Evolutionary conservation across 1,140 invertebrate genomes (phyloP).

Genomic region (Akabosia matsudoensis): DNA sequence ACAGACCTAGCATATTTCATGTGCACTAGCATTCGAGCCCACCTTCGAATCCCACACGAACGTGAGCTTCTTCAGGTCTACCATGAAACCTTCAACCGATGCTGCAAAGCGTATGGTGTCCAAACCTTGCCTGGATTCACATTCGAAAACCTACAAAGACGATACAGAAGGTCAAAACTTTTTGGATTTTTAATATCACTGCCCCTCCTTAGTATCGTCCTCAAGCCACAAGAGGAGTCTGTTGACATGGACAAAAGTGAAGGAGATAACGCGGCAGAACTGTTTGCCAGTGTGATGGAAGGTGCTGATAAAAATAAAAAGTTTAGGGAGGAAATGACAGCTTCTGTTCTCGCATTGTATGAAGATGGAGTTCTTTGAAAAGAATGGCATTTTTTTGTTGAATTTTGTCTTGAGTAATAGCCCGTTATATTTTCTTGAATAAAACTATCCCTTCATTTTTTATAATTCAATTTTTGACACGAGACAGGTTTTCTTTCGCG

Average conservation of each 20-base stretch:
- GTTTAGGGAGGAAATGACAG: background rate
- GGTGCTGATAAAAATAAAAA: background rate
- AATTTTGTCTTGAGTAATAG: too few species aligned
- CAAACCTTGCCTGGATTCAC: conserved; percentile 20
- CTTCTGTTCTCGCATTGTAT: background rate
- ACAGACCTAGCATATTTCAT: conserved; percentile 37
- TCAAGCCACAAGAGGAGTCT: conserved; percentile 24
- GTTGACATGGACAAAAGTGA: conserved; percentile 24
- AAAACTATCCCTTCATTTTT: too few species aligned
- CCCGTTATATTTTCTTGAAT: too few species aligned
- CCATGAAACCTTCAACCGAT: conserved; percentile 24
- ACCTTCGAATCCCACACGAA: conserved; percentile 9
- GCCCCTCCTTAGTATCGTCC: conserved; percentile 26
- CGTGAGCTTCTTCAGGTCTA: conserved; percentile 28
- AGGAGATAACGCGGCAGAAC: background rate
- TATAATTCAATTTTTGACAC: too few species aligned
- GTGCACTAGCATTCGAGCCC: conserved; percentile 24
- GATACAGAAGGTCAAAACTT: conserved; percentile 16
- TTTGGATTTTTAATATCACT: conserved; percentile 29
- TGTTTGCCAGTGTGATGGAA: background rate
- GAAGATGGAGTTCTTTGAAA: background rate
- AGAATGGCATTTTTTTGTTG: too few species aligned
- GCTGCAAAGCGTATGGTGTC: background rate
- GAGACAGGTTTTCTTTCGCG: too few species aligned
- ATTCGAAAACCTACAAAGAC: conserved; percentile 23